phyloP scores from a whole-genome alignment of 2,888 invertebrate species.

The Eucera pruinosa region DNA sequence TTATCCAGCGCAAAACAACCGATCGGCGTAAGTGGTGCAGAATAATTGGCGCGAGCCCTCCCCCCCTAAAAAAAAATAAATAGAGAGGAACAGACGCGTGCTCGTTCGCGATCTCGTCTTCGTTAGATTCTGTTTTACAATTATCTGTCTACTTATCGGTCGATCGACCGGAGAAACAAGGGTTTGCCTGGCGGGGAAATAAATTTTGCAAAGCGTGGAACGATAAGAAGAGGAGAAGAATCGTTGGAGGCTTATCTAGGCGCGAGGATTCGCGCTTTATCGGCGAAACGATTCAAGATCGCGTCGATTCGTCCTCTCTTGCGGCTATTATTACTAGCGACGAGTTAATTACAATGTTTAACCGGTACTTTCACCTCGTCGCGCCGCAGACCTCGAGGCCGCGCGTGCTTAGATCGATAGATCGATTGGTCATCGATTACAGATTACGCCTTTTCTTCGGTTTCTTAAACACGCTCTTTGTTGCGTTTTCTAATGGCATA shows the following conservation, averaged over 20 bases:
- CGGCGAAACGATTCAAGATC: conserved; percentile 51
- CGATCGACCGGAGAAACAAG: conserved; percentile 46
- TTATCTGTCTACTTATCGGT: conserved; percentile 40
- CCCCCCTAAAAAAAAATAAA: too few species aligned
- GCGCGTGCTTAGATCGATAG: conserved; percentile 50
- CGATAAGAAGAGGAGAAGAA: too few species aligned
- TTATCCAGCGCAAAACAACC: too few species aligned
- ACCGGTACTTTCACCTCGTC: conserved; percentile 63
- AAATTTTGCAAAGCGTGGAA: conserved; percentile 24
- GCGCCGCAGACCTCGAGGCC: conserved; percentile 36
- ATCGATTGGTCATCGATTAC: conserved; percentile 56
- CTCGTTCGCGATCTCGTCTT: conserved; percentile 2
- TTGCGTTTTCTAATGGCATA: conserved; percentile 11
- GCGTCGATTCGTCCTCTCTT: conserved; percentile 52
- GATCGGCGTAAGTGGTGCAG: background rate
- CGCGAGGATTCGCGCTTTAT: conserved; percentile 48
- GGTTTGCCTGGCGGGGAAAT: conserved; percentile 40
- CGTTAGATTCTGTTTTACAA: conserved; percentile 46
- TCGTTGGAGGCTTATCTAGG: conserved; percentile 46
- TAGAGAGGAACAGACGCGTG: background rate
- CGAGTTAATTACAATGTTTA: conserved; percentile 69
- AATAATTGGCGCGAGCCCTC: conserved; percentile 4
- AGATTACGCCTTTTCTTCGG: conserved; percentile 41
- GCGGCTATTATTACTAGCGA: conserved; percentile 61
- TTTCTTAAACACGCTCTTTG: conserved; percentile 37